Evolutionary conservation across 2,888 invertebrate species (phyloP).

Genomic region (Pristionchus arcanus): DNA sequence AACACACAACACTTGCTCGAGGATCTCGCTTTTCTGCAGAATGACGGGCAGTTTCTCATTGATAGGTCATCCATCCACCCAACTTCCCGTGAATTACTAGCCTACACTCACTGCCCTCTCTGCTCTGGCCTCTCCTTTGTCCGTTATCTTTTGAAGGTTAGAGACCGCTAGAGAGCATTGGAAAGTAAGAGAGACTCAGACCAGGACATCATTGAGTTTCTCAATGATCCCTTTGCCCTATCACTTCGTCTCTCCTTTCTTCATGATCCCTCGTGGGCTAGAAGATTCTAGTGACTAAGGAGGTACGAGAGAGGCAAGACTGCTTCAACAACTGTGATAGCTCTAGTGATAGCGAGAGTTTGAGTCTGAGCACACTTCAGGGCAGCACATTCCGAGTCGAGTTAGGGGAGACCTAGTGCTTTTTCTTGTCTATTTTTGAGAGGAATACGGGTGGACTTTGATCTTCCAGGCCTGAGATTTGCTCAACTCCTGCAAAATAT

Average conservation of each 20-base stretch:
- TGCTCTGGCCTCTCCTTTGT: not conserved
- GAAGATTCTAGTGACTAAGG: not conserved
- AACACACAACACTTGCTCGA: not conserved
- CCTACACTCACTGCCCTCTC: not conserved
- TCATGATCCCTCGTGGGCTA: not conserved
- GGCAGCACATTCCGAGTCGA: no score
- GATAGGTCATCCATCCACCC: constrained; percentile 1
- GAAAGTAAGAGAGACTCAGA: no score
- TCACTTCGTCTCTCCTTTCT: not conserved
- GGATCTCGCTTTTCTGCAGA: constrained; percentile 3
- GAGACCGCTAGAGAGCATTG: no score
- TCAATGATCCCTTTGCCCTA: not conserved
- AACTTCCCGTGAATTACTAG: not conserved
- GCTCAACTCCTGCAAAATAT: not conserved
- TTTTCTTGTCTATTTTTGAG: no score
- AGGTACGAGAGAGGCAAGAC: not conserved
- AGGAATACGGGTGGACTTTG: no score
- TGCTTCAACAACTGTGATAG: constrained; percentile 6
- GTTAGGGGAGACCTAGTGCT: no score
- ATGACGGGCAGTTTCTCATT: not conserved
- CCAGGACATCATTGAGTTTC: no score
- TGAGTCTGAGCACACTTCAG: no score
- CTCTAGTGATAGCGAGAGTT: not conserved
- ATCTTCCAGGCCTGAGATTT: not conserved
- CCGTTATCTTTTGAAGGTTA: no score